phyloP scores from a whole-genome alignment of 2,797 vertebrate species.

The Cyclura pinguis region DNA sequence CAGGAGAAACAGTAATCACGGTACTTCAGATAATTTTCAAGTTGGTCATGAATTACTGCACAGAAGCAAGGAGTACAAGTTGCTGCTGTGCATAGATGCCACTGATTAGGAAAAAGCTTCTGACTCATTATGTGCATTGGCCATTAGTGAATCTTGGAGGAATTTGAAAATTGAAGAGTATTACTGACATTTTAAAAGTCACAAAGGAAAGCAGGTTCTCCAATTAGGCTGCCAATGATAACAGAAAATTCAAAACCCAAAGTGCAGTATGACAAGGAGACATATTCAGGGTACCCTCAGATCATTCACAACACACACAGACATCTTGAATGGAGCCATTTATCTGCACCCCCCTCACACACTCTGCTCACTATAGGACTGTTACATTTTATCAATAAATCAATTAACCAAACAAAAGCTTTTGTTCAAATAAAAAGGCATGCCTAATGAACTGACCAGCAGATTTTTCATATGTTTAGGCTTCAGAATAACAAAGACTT shows the following conservation, averaged over 20 bases:
- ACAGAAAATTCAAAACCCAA: not conserved
- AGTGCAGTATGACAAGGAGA: not conserved
- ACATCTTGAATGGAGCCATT: not conserved
- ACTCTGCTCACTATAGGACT: not conserved
- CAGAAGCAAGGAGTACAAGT: not conserved
- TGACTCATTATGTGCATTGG: constrained; percentile 21
- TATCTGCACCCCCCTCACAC: not conserved
- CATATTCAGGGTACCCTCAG: not conserved
- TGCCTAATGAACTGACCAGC: not conserved
- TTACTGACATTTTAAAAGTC: constrained; percentile 29
- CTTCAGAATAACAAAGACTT: not conserved
- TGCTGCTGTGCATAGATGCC: constrained; percentile 13
- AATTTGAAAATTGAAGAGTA: constrained; percentile 7
- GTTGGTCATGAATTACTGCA: constrained; percentile 14
- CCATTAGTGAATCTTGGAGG: constrained; percentile 6
- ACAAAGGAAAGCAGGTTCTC: constrained; percentile 5
- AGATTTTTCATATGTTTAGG: not conserved
- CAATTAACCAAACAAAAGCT: not conserved
- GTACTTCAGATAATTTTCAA: constrained; percentile 19
- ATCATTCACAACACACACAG: not conserved
- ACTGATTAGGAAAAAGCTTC: constrained; percentile 19
- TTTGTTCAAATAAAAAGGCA: not conserved
- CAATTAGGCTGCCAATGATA: constrained; percentile 3
- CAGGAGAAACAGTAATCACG: constrained; percentile 1
- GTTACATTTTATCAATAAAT: not conserved